These are phyloP conservation scores for Torymus tubicola DNA, from an alignment of 2,888 invertebrate species.

Conservation along the genomic window DNA sequence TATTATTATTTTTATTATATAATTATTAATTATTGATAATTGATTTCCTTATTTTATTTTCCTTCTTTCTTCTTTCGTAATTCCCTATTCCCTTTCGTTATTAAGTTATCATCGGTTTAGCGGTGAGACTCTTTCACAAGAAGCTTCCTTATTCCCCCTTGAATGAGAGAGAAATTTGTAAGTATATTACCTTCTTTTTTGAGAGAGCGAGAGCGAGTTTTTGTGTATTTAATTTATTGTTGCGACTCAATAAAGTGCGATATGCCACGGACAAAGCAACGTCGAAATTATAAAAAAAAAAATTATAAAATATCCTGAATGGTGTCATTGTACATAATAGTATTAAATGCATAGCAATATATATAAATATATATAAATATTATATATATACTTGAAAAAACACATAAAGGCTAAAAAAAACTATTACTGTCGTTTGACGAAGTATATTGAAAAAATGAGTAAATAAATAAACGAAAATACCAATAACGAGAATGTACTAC, in stretches of 20 bases:
- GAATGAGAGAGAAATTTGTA: slow-evolving; percentile 42
- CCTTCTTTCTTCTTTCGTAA: slow-evolving; percentile 37
- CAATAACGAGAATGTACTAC: slow-evolving; percentile 43
- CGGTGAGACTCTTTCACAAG: slow-evolving; percentile 33
- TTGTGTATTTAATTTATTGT: slow-evolving; percentile 73
- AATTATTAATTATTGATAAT: too few relatives aligned
- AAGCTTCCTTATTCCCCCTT: slow-evolving; percentile 33
- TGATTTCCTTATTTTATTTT: slow-evolving; percentile 1
- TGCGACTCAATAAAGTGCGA: slow-evolving; percentile 60
- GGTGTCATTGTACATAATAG: slow-evolving; percentile 75
- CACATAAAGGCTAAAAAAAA: slow-evolving; percentile 49
- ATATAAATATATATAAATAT: slow-evolving; percentile 50
- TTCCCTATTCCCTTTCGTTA: slow-evolving; percentile 32
- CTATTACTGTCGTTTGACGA: slow-evolving; percentile 66
- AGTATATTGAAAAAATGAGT: slow-evolving; percentile 50
- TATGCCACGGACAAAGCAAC: slow-evolving; percentile 36
- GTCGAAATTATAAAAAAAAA: slow-evolving; percentile 47
- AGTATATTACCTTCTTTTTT: slow-evolving; percentile 24
- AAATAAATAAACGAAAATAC: slow-evolving; percentile 43
- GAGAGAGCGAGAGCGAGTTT: slow-evolving; percentile 39
- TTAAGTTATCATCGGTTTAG: slow-evolving; percentile 32
- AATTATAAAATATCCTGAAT: slow-evolving; percentile 54
- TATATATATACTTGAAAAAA: slow-evolving; percentile 38
- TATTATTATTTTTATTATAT: slow-evolving; percentile 35
- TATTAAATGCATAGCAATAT: slow-evolving; percentile 67